Percentiles rank a stretch among this genome's conserved stretches.
phyloP scores from a whole-genome alignment of 2,888 invertebrate genomes.

The Parelbella ahira region DNA sequence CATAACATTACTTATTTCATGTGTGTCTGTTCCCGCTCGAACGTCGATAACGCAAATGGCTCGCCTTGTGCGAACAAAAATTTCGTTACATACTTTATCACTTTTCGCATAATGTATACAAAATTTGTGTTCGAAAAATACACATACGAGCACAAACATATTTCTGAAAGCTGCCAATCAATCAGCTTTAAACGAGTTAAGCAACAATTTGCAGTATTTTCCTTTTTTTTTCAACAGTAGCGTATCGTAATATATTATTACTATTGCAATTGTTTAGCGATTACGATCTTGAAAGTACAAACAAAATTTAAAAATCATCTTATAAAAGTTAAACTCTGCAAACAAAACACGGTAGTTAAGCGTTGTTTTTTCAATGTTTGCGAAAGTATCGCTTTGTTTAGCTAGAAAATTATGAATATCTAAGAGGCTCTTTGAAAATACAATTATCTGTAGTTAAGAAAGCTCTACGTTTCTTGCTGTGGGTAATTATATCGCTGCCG shows the following conservation, averaged over 20 bases:
- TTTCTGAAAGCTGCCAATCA: neutral
- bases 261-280: no score
- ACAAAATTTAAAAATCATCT: no score
- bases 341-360: slow-evolving; percentile 17
- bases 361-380: slow-evolving; percentile 27
- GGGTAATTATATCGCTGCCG: slow-evolving; percentile 63
- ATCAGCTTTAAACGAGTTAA: neutral
- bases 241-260: no score
- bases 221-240: neutral
- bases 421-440: slow-evolving; percentile 63
- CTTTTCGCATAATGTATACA: no score
- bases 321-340: neutral
- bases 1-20: neutral
- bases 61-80: neutral
- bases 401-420: slow-evolving; percentile 55
- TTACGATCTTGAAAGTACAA: no score
- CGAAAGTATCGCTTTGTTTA: slow-evolving; percentile 38
- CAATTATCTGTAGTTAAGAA: slow-evolving; percentile 63
- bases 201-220: neutral
- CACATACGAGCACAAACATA: no score
- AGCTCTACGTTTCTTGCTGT: slow-evolving; percentile 53
- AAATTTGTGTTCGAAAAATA: no score
- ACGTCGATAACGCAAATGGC: neutral
- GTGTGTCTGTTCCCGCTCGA: neutral
- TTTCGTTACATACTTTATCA: neutral